phyloP scores from a whole-genome alignment of 2,113 vertebrate genomes.

The Lampris incognitus region DNA sequence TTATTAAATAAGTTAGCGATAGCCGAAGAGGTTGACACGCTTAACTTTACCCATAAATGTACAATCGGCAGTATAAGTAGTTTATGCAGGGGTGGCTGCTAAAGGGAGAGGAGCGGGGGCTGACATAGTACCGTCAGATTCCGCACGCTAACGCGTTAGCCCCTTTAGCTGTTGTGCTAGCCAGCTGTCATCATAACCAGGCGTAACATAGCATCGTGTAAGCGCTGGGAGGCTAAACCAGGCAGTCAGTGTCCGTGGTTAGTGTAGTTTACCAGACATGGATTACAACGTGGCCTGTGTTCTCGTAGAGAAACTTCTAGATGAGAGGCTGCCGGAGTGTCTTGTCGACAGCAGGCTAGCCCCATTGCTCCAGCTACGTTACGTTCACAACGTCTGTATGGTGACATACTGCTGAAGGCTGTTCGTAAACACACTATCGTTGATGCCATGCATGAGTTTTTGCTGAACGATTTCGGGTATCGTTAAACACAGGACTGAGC shows the following conservation, averaged over 20 bases:
- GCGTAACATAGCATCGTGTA: conserved; percentile 26
- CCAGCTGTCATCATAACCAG: conserved; percentile 68
- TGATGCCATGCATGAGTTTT: too few species aligned
- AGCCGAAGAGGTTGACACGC: rapidly evolving
- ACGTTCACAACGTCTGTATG: not conserved
- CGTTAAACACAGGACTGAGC: too few species aligned
- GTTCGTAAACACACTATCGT: too few species aligned
- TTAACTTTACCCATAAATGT: rapidly evolving
- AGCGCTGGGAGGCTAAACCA: too few species aligned
- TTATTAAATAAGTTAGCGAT: not conserved
- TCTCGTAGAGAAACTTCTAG: conserved; percentile 41
- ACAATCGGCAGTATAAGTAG: not conserved
- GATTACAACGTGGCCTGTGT: not conserved
- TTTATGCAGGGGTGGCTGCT: not conserved
- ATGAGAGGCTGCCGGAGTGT: conserved; percentile 19
- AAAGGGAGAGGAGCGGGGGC: not conserved
- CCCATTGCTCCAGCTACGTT: conserved; percentile 24
- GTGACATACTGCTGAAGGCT: conserved; percentile 2
- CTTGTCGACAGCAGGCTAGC: conserved; percentile 42
- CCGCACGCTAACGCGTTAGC: conserved; percentile 61
- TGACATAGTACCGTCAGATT: conserved; percentile 20
- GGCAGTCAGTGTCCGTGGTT: not conserved
- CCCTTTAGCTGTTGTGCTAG: conserved; percentile 56
- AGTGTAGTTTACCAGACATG: not conserved
- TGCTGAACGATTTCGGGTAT: too few species aligned